Evolutionary conservation across 2,113 vertebrate species (phyloP).

Genomic region (Ciconia stormi): DNA sequence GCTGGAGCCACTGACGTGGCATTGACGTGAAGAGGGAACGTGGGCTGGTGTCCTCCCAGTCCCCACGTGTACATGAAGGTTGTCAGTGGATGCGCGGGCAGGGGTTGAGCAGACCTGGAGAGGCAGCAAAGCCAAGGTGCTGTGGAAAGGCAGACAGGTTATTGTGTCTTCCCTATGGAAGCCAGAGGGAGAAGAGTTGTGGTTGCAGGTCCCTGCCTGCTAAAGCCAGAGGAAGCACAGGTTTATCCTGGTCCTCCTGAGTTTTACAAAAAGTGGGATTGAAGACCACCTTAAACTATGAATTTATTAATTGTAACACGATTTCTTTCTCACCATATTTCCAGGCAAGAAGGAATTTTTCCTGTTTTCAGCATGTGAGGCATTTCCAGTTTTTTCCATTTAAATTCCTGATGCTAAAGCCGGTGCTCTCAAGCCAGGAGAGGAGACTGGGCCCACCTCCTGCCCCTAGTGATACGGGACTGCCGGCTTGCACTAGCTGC

Average conservation of each 20-base stretch:
- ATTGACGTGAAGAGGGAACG: fast-evolving
- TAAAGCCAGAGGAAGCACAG: neutral
- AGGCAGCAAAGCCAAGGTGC: neutral
- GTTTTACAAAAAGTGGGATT: neutral
- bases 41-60: fast-evolving
- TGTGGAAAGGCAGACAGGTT: neutral
- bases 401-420: neutral
- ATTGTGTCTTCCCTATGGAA: neutral
- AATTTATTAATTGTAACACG: neutral
- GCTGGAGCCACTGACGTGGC: neutral
- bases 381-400: neutral
- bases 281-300: neutral
- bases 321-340: neutral
- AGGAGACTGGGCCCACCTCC: neutral
- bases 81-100: fast-evolving
- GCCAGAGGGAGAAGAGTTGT: neutral
- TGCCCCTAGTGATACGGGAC: neutral
- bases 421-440: neutral
- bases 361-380: neutral
- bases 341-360: neutral
- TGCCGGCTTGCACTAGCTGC: neutral
- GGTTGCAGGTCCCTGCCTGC: neutral
- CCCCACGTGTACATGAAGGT: fast-evolving
- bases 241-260: neutral
- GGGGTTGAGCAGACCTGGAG: neutral